Percentiles rank a stretch among this genome's conserved stretches.
Conservation (phyloP, 2,888 invertebrate genomes). For the Drosophila mimica region DNA sequence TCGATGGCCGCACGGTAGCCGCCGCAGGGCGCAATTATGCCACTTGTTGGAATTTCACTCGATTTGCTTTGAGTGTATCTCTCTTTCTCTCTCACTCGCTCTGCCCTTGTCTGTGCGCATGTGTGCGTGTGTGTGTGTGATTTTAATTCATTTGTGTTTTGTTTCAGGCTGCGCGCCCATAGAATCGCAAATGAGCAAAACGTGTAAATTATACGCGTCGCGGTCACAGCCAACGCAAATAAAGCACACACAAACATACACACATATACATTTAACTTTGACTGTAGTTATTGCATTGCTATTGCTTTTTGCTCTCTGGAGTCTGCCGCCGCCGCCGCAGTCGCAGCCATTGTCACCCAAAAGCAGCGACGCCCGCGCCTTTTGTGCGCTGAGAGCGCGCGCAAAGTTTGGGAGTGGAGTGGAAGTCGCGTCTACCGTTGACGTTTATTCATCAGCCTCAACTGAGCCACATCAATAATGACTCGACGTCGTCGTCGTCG, state of each 20-base stretch:
- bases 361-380: slow-evolving; percentile 60
- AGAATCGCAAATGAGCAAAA: slow-evolving; percentile 82
- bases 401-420: slow-evolving; percentile 34
- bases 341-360: slow-evolving; percentile 66
- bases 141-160: slow-evolving; percentile 76
- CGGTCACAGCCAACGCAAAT: slow-evolving; percentile 80
- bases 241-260: slow-evolving; percentile 48
- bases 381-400: slow-evolving; percentile 26
- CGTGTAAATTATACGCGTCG: slow-evolving; percentile 81
- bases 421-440: slow-evolving; percentile 25
- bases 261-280: slow-evolving; percentile 23
- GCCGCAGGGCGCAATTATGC: slow-evolving; percentile 82
- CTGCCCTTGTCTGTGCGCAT: slow-evolving; percentile 1
- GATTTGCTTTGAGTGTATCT: slow-evolving; percentile 38
- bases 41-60: slow-evolving; percentile 82
- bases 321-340: slow-evolving; percentile 23
- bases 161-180: slow-evolving; percentile 70
- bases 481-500: slow-evolving; percentile 28
- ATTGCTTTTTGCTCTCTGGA: slow-evolving; percentile 40
- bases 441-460: slow-evolving; percentile 64
- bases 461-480: slow-evolving; percentile 63
- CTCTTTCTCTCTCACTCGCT: slow-evolving; percentile 9
- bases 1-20: slow-evolving; percentile 75
- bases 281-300: slow-evolving; percentile 24
- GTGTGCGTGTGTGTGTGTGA: slow-evolving; percentile 4